These are phyloP conservation scores for Holothuria scabra DNA, from an alignment of 53 echinoderm and acorn worm species.

Conservation along the genomic window DNA sequence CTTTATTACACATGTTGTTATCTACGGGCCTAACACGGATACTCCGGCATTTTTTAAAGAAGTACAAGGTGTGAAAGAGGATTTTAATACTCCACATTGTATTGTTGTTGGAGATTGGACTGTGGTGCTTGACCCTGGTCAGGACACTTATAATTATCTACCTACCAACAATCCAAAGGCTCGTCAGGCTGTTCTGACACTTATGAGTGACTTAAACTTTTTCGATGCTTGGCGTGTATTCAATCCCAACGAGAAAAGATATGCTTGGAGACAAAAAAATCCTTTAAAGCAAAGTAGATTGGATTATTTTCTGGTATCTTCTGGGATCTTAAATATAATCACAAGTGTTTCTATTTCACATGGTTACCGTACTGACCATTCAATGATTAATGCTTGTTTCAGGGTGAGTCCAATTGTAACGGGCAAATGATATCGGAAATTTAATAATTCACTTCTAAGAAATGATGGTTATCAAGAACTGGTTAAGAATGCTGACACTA, in stretches of 20 bases:
- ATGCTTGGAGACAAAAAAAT: conserved; percentile 30
- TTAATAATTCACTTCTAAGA: no score
- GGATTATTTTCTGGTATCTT: conserved; percentile 30
- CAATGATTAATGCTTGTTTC: conserved; percentile 1
- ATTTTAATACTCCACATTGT: no score
- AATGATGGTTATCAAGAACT: no score
- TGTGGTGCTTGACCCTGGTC: no score
- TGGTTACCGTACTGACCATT: conserved; percentile 19
- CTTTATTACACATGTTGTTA: no score
- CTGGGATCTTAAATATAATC: neutral
- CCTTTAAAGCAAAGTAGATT: conserved; percentile 28
- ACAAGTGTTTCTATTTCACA: neutral
- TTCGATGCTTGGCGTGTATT: conserved; percentile 20
- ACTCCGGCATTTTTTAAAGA: no score
- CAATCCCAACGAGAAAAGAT: neutral
- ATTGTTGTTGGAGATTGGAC: no score
- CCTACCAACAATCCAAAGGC: conserved; percentile 8
- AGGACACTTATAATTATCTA: conserved; percentile 40
- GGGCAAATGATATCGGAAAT: no score
- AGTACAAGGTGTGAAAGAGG: no score
- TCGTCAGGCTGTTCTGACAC: neutral
- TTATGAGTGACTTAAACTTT: conserved; percentile 13
- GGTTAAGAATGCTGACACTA: no score
- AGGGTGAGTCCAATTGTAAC: neutral
- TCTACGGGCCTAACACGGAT: no score